Base-by-base conservation (phyloP, 2,113 vertebrate species). In the Suncus etruscus region DNA sequence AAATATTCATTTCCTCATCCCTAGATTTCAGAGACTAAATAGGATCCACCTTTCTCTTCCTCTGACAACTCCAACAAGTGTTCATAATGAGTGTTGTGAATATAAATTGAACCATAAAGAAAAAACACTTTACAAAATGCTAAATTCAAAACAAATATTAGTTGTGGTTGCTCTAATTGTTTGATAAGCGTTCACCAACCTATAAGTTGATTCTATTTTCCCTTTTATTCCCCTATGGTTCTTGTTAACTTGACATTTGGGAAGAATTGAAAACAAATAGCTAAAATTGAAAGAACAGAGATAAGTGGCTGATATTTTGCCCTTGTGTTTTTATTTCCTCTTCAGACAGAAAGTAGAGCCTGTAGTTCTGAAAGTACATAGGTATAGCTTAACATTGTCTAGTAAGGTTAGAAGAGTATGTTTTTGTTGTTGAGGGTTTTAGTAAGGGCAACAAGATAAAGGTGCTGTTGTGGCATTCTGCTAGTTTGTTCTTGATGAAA, bases 61-160 rank as follows among this genome's bases (percentile, higher is more conserved):
- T n/a, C 22, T 45, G n/a, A 27, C 45, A 54, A 51, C 39, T 39
- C 39, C 39, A 39, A 39, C 3, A 39, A 39, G 39, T 39, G 39
- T 39, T 39, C 39, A 39, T 39, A 39, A 39, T 39, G 29, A 66
- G 8, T 83, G 9, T 31, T 83, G 61, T 63, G 66, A 68, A 32
- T 47, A 79, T 73, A 11, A 27, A 1, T 20, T 82, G 76, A 25
- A 39, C 47, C 45, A 65, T 29, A 73, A 75, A 54, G 54, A 32
- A 89, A 89, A 24, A 45, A 5, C 20, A 76, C 48, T 31, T 83
- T 86, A 47, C 39, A 80, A 79, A 79, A 63, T 65, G 32, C 4
- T 73, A 86, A 73, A 73, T 48, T 86, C 14, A 80, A 88, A 86
- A 76, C 18, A 66, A 91, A 86, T 74, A 50, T 81, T 79, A 86